A percentile compares a stretch with the other conserved stretches of the same genome.
phyloP scores from a whole-genome alignment of 2,113 vertebrate genomes.

The Trematomus loennbergii region DNA sequence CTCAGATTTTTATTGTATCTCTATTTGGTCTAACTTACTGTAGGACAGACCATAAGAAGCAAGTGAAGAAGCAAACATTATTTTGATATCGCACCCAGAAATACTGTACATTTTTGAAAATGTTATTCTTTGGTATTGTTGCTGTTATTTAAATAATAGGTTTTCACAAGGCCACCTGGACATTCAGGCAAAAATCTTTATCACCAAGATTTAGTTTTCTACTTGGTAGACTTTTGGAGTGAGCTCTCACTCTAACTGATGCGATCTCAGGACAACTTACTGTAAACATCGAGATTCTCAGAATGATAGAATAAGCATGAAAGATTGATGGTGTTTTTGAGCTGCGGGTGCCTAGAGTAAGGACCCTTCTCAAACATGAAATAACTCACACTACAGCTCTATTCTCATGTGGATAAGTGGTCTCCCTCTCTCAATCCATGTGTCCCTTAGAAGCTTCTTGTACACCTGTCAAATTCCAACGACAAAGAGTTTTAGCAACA shows the following conservation, averaged over 20 bases:
- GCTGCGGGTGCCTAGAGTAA: background rate
- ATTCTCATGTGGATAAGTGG: background rate
- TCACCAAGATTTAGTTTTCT: background rate
- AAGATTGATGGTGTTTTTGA: background rate
- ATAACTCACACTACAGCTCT: background rate
- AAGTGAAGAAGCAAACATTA: background rate
- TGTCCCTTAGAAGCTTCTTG: constrained; percentile 1
- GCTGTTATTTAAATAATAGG: background rate
- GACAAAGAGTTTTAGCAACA: constrained; percentile 29
- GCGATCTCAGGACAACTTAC: background rate
- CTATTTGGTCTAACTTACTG: background rate
- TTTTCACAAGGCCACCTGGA: background rate
- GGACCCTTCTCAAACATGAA: background rate
- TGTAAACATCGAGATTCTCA: background rate
- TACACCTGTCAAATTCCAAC: background rate
- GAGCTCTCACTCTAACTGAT: constrained; percentile 2
- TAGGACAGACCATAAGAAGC: background rate
- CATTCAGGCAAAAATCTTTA: background rate
- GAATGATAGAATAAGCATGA: background rate
- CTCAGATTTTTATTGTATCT: background rate
- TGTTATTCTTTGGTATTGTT: background rate
- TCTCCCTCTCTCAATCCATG: constrained; percentile 6
- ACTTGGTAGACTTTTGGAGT: background rate
- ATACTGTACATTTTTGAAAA: background rate
- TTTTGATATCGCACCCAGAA: background rate